phyloP scores from a whole-genome alignment of 2,888 invertebrate genomes.

The Eurytoma californica region DNA sequence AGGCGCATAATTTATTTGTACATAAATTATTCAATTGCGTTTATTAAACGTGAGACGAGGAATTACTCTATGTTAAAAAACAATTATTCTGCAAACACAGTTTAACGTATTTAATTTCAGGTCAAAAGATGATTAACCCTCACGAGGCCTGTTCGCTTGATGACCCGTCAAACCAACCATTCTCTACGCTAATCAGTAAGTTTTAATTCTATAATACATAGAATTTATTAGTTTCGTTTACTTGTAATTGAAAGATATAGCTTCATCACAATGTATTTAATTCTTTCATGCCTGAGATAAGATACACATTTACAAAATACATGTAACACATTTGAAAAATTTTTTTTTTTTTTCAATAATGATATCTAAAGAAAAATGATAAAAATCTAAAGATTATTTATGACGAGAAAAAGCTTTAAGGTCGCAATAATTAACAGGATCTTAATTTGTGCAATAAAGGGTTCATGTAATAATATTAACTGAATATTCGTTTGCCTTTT shows the following conservation, averaged over 20 bases:
- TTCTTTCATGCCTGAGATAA: too few relatives aligned
- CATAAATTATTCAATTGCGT: not conserved
- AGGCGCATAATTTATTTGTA: not conserved
- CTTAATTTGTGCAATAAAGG: too few relatives aligned
- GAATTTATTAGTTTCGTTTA: too few relatives aligned
- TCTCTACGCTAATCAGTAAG: constrained; percentile 83
- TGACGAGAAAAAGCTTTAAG: too few relatives aligned
- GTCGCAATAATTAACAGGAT: too few relatives aligned
- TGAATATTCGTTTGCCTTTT: constrained; percentile 64
- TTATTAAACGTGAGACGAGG: not conserved
- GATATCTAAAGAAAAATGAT: too few relatives aligned
- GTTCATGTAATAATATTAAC: not conserved
- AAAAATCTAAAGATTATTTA: too few relatives aligned
- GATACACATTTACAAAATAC: too few relatives aligned
- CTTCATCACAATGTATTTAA: too few relatives aligned
- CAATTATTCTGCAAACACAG: constrained; percentile 32
- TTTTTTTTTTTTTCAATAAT: too few relatives aligned
- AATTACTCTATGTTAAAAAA: not conserved
- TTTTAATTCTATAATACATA: constrained; percentile 57
- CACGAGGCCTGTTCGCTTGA: constrained; percentile 82
- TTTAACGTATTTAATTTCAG: constrained; percentile 60
- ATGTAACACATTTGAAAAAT: too few relatives aligned
- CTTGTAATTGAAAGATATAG: too few relatives aligned
- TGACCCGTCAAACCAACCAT: constrained; percentile 76
- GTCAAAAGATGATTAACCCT: constrained; percentile 75